Evolutionary conservation across 2,888 invertebrate genomes (phyloP).

Genomic region (Apomyelois bistriatella): DNA sequence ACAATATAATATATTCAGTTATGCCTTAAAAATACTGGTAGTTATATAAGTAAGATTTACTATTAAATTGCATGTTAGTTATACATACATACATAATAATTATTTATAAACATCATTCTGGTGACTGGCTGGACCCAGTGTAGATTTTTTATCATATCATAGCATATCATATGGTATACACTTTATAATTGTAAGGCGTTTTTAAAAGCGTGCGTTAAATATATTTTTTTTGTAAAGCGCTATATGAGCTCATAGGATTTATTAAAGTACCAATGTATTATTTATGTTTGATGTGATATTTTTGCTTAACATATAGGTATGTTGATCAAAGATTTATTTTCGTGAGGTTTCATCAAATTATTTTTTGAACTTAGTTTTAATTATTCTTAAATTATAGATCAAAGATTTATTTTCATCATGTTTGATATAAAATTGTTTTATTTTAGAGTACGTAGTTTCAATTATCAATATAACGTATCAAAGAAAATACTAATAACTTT

Average conservation of each 20-base stretch:
- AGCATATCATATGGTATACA: constrained; percentile 68
- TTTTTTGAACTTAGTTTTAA: not conserved
- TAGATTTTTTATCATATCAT: constrained; percentile 78
- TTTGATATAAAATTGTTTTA: no score
- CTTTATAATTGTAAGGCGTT: constrained; percentile 38
- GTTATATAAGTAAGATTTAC: constrained; percentile 62
- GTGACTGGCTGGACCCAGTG: constrained; percentile 66
- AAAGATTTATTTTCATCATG: no score
- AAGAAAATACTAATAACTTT: no score
- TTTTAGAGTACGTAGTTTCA: no score
- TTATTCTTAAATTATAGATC: not conserved
- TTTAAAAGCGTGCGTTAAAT: constrained; percentile 39
- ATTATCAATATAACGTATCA: no score
- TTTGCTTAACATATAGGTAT: constrained; percentile 3
- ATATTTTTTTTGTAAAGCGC: constrained; percentile 9
- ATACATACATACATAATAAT: constrained; percentile 43
- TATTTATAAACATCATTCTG: constrained; percentile 42
- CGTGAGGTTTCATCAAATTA: constrained; percentile 3
- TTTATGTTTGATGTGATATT: constrained; percentile 20
- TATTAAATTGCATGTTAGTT: constrained; percentile 64
- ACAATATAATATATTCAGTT: constrained; percentile 73
- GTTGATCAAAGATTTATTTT: constrained; percentile 12
- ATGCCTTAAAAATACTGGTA: constrained; percentile 75
- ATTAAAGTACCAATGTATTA: not conserved
- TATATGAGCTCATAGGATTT: no score